A percentile compares a stretch with the other conserved stretches of the same genome.
These are phyloP conservation scores for Daphoenositta chrysoptera DNA, from an alignment of 2,113 vertebrate species.

Conservation along the genomic window DNA sequence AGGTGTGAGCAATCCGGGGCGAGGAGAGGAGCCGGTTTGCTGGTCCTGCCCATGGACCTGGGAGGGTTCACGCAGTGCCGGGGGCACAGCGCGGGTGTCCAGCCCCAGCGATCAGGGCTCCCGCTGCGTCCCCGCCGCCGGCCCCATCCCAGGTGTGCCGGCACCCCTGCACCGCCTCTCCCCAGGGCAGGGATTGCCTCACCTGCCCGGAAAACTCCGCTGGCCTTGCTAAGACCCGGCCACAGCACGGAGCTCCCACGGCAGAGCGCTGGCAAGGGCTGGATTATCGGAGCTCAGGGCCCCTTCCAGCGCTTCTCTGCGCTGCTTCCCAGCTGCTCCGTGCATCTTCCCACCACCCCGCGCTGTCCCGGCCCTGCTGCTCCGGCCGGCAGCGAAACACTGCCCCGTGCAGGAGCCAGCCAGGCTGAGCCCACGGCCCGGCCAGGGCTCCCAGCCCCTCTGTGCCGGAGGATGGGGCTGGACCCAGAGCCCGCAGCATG, in stretches of 20 bases:
- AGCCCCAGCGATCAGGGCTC: neutral
- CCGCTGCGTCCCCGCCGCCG: neutral
- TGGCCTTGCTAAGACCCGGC: neutral
- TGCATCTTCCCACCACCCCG: neutral
- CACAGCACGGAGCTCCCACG: neutral
- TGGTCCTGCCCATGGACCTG: neutral
- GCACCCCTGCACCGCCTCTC: neutral
- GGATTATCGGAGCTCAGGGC: neutral
- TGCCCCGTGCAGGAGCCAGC: neutral
- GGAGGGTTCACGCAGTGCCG: rapidly evolving
- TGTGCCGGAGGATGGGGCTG: neutral
- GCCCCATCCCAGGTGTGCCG: neutral
- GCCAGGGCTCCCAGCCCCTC: neutral
- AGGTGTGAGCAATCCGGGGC: conserved; percentile 43
- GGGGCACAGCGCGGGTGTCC: neutral
- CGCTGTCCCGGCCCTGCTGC: neutral
- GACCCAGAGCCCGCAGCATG: rapidly evolving
- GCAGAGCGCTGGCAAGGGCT: neutral
- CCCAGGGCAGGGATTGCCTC: conserved; percentile 53
- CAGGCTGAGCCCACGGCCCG: neutral
- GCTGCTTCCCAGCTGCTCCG: neutral
- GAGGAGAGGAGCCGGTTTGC: conserved; percentile 6
- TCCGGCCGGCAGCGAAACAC: neutral
- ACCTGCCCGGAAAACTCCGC: neutral
- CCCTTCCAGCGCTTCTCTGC: neutral